Evolutionary conservation across 37 sponge, comb jelly and placozoan genomes (phyloP).

Genomic region (Geodia barretti): DNA sequence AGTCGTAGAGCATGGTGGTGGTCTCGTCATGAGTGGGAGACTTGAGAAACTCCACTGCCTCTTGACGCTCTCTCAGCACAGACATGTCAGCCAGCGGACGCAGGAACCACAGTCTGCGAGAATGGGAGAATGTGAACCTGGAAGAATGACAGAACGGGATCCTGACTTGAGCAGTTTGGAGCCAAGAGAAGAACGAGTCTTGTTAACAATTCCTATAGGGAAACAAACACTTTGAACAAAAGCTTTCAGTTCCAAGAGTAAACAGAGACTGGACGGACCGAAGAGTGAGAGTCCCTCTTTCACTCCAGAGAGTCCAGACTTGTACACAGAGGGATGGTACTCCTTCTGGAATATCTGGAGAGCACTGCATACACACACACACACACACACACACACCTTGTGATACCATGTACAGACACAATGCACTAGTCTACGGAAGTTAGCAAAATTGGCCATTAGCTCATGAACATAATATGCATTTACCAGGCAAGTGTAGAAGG

Average conservation of each 20-base stretch:
- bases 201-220: constrained; percentile 81
- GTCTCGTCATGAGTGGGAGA: constrained; percentile 68
- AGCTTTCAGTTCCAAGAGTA: background rate
- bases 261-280: constrained; percentile 35
- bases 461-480: too few relatives aligned
- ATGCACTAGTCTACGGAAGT: too few relatives aligned
- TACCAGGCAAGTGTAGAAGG: too few relatives aligned
- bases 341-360: constrained; percentile 95
- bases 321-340: constrained; percentile 91
- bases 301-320: constrained; percentile 57
- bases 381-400: background rate
- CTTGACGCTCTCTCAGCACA: constrained; percentile 64
- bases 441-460: too few relatives aligned
- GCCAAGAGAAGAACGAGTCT: constrained; percentile 87
- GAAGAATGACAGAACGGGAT: background rate
- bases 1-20: constrained; percentile 60
- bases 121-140: background rate
- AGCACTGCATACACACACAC: constrained; percentile 41
- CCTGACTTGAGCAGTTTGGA: constrained; percentile 65
- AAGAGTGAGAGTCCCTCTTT: constrained; percentile 97
- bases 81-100: constrained; percentile 76
- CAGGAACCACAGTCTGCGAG: constrained; percentile 86
- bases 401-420: too few relatives aligned
- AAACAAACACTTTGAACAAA: background rate
- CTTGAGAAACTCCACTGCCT: constrained; percentile 77